Percentiles rank a stretch among this genome's conserved stretches.
Evolutionary conservation across 2,888 invertebrate genomes (phyloP).

Genomic region (Drosophila paranaensis): DNA sequence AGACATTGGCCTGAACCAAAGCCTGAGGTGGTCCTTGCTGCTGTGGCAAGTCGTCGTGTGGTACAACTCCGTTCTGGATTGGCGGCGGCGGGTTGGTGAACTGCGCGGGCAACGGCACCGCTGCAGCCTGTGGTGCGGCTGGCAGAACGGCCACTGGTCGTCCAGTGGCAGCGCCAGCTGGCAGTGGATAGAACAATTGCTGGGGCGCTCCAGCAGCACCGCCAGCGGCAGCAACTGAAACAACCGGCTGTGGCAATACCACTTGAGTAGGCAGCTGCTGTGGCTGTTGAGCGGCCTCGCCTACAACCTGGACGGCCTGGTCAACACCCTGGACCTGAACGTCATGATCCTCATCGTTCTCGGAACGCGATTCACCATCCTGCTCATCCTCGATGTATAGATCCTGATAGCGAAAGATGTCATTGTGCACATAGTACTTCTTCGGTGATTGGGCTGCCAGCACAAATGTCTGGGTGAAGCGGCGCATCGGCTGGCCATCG

Average conservation of each 20-base stretch:
- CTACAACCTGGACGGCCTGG: slow-evolving; percentile 66
- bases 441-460: slow-evolving; percentile 97
- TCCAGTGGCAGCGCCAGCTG: slow-evolving; percentile 72
- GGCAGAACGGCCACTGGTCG: slow-evolving; percentile 81
- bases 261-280: slow-evolving; percentile 66
- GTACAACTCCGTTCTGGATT: slow-evolving; percentile 83
- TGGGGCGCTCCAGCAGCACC: slow-evolving; percentile 64
- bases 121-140: slow-evolving; percentile 68
- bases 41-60: slow-evolving; percentile 83
- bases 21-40: slow-evolving; percentile 83
- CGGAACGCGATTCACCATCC: slow-evolving; percentile 84
- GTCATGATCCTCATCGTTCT: slow-evolving; percentile 84
- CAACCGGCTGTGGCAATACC: slow-evolving; percentile 67
- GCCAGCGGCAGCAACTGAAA: slow-evolving; percentile 54
- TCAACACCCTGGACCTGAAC: slow-evolving; percentile 72
- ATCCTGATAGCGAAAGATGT: slow-evolving; percentile 99
- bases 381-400: slow-evolving; percentile 88
- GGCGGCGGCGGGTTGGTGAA: slow-evolving; percentile 76
- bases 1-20: slow-evolving; percentile 84
- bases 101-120: slow-evolving; percentile 77
- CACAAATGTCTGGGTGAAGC: slow-evolving; percentile 99
- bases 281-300: slow-evolving; percentile 58
- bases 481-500: slow-evolving; percentile 97
- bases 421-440: slow-evolving; percentile 99
- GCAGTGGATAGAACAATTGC: slow-evolving; percentile 83